A percentile compares a stretch with the other conserved stretches of the same genome.
These are phyloP conservation scores for Gandaritis pyraliata DNA, from an alignment of 2,888 invertebrate species.

Conservation along the genomic window DNA sequence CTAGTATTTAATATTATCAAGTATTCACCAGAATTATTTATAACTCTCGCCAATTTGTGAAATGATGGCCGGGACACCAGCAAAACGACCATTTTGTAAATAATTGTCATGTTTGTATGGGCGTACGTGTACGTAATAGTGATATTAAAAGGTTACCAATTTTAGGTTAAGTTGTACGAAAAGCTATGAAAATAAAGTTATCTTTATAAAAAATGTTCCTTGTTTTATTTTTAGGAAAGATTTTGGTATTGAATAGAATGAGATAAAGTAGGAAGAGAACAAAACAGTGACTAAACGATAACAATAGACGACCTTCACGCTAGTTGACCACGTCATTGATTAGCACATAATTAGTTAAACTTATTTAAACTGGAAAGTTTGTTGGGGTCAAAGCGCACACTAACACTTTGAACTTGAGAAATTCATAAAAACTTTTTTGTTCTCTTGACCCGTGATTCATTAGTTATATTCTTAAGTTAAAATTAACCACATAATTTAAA, in stretches of 20 bases:
- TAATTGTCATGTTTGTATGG: conserved; percentile 75
- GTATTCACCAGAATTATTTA: conserved; percentile 62
- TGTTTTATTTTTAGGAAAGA: conserved; percentile 54
- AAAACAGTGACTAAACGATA: conserved; percentile 46
- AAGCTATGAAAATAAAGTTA: conserved; percentile 66
- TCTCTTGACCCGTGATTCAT: too few relatives aligned
- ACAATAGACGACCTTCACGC: conserved; percentile 70
- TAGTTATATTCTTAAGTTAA: too few relatives aligned
- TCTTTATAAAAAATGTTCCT: conserved; percentile 49
- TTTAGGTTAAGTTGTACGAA: conserved; percentile 69
- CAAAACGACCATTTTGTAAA: conserved; percentile 72
- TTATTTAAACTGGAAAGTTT: conserved; percentile 38
- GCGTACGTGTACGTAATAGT: conserved; percentile 73
- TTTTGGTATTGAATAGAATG: conserved; percentile 39
- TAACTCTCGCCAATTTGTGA: conserved; percentile 61
- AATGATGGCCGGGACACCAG: conserved; percentile 76
- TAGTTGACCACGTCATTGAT: conserved; percentile 43
- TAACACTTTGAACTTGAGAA: conserved; percentile 25
- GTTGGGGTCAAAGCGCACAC: conserved; percentile 10
- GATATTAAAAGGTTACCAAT: conserved; percentile 80
- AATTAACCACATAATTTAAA: too few relatives aligned
- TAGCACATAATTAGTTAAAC: conserved; percentile 48
- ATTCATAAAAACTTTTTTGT: background rate
- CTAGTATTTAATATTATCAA: conserved; percentile 57
- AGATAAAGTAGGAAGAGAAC: conserved; percentile 47